Conservation (phyloP, 2,113 vertebrate genomes). For the Arothron firmamentum region DNA sequence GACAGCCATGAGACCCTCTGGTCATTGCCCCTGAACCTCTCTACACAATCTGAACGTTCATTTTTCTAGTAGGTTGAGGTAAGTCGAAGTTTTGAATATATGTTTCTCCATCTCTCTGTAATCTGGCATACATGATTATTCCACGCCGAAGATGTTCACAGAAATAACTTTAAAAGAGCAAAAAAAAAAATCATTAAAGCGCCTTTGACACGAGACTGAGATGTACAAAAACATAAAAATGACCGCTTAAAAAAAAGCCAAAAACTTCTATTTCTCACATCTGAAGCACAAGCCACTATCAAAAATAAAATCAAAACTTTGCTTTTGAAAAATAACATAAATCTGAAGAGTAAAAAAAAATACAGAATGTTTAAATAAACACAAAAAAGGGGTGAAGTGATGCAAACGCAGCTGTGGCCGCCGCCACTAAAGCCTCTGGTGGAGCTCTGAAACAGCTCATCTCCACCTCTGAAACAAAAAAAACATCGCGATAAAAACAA, state of each 20-base stretch:
- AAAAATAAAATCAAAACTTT: slow-evolving; percentile 67
- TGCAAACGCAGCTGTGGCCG: slow-evolving; percentile 21
- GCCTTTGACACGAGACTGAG: slow-evolving; percentile 47
- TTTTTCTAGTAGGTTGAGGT: slow-evolving; percentile 61
- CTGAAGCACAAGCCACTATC: slow-evolving; percentile 52
- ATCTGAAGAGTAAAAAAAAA: slow-evolving; percentile 48
- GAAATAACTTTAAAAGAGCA: not conserved
- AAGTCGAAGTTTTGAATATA: slow-evolving; percentile 56
- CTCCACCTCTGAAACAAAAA: slow-evolving; percentile 18
- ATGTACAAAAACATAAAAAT: slow-evolving; percentile 32
- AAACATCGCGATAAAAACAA: slow-evolving; percentile 26
- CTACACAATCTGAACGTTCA: slow-evolving; percentile 50
- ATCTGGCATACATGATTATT: not conserved
- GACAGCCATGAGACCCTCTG: slow-evolving; percentile 44
- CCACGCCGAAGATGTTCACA: no score
- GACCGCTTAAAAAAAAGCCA: slow-evolving; percentile 13
- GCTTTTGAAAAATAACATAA: slow-evolving; percentile 54
- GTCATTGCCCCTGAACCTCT: slow-evolving; percentile 41
- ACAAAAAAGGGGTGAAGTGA: slow-evolving; percentile 29
- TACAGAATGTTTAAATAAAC: slow-evolving; percentile 59
- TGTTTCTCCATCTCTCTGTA: slow-evolving; percentile 24
- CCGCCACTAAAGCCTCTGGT: slow-evolving; percentile 26
- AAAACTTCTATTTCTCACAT: slow-evolving; percentile 34
- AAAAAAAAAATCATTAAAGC: slow-evolving; percentile 40
- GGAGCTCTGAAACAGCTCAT: slow-evolving; percentile 7